Base-by-base conservation (phyloP, 2,113 vertebrate genomes). In the Numenius arquata region DNA sequence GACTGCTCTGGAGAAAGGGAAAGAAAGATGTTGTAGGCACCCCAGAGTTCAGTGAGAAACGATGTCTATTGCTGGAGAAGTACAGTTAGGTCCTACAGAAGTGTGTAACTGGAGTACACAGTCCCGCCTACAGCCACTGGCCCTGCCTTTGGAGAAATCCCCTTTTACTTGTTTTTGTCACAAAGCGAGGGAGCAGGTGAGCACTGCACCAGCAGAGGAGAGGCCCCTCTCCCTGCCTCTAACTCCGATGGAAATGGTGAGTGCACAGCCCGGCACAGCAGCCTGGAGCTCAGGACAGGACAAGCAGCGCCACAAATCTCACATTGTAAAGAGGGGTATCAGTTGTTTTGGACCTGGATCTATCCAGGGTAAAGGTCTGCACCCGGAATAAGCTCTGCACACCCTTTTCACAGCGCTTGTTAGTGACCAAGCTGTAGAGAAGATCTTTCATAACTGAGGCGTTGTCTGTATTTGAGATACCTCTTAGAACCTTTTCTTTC, bases 401-500 rank as follows among this genome's bases (percentile, higher is more conserved):
- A 45, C 26, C 20, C 63, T 76, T 77, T 80, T 48, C 53, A 43
- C 16, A 73, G 52, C 22, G 43, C 48, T 56, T 65, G 2, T 32
- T 76, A 90, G 53, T 3, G 21, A 90, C 32, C 27, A 23, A 80
- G 43, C 52, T 86, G 56, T 52, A 89, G 38, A 88, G 55, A 74
- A 92, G 53, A 2, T 55, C 80, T 4, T 43, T 62, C 4, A 1
- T 75, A 55, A 79, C 20, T 43, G 59, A 83, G 26, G 32, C 13
- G 59, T 36, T 61, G 27, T 85, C 77, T 50, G 11, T 73, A 59
- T 87, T 80, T 52, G 59, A 92, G 77, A 66, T 97, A 97, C 97
- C 98, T 98, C 83, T 97, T 89, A 86, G 90, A 77, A 40, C 19
- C 26, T 41, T 95, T 66, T 98, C 98, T 12, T 29, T 96, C 59